phyloP scores from a whole-genome alignment of 35 echinoderm and acorn worm species.

The Diadema setosum region DNA sequence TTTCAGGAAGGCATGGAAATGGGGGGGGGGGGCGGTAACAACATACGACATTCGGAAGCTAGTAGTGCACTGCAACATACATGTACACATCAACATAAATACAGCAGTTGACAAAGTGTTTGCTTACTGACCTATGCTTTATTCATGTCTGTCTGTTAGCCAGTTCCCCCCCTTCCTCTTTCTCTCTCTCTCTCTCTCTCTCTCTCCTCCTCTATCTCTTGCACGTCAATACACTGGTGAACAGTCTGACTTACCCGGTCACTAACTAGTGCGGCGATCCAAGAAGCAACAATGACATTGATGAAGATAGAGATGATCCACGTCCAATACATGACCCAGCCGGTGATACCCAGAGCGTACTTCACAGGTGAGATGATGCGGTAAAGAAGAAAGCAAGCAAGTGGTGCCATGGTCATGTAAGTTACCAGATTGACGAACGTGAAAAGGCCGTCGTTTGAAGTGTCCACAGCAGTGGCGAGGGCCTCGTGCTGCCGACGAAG shows the following conservation, averaged over 20 bases:
- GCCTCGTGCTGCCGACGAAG: constrained; percentile 67
- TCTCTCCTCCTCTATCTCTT: too few species aligned
- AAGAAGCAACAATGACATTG: constrained; percentile 74
- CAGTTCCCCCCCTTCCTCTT: too few species aligned
- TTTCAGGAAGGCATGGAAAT: too few species aligned
- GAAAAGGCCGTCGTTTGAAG: constrained; percentile 49
- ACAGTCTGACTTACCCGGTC: constrained; percentile 27
- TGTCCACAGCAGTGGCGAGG: constrained; percentile 41
- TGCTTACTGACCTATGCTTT: too few species aligned
- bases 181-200: too few species aligned
- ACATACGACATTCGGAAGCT: too few species aligned
- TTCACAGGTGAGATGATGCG: constrained; percentile 12
- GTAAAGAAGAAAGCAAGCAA: constrained; percentile 75
- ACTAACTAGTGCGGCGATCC: constrained; percentile 72
- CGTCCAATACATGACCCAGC: constrained; percentile 56
- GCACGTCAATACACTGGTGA: too few species aligned
- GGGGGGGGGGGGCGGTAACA: too few species aligned
- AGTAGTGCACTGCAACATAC: too few species aligned
- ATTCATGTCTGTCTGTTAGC: too few species aligned
- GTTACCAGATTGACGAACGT: constrained; percentile 68
- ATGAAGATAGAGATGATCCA: constrained; percentile 76
- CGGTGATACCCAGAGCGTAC: background rate
- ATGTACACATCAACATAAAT: too few species aligned
- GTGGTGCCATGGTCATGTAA: constrained; percentile 64
- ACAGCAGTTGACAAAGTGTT: too few species aligned